Conservation (phyloP, 2,113 vertebrate species). For the Siphamia tubifer region DNA sequence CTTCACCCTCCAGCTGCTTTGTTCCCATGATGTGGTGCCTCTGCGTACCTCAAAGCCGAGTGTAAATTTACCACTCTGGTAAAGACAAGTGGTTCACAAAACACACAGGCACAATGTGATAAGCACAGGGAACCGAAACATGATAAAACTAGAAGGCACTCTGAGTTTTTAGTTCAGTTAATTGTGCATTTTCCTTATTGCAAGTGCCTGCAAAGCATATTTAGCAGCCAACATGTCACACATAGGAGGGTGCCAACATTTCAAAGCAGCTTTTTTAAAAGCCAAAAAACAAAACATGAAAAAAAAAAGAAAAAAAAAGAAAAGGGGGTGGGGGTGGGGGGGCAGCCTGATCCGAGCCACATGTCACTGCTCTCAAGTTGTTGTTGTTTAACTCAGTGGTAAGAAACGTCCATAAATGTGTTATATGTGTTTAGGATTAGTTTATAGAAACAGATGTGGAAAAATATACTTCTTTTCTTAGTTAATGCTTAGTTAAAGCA, state of each 20-base stretch:
- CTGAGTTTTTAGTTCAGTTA: not conserved
- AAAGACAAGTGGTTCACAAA: conserved; percentile 57
- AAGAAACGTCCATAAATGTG: no score
- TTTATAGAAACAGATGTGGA: no score
- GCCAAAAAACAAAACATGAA: not conserved
- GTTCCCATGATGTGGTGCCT: conserved; percentile 67
- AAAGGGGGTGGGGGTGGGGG: no score
- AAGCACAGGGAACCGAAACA: conserved; percentile 35
- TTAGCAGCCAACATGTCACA: not conserved
- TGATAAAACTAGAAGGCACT: not conserved
- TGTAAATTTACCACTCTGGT: conserved; percentile 71
- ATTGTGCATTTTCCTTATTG: not conserved
- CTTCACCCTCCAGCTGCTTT: conserved; percentile 59
- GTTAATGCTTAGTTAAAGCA: no score
- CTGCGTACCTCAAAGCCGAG: conserved; percentile 57
- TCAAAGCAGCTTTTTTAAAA: not conserved
- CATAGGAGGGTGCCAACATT: not conserved
- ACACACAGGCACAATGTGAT: conserved; percentile 50
- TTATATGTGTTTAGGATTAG: no score
- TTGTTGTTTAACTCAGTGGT: no score
- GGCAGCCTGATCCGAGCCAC: no score
- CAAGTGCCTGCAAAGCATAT: not conserved
- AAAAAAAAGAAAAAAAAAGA: not conserved
- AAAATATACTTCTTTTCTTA: no score
- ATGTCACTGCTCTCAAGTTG: no score